These are phyloP conservation scores for Narcine bancroftii DNA, from an alignment of 2,113 vertebrate genomes.

Conservation along the genomic window DNA sequence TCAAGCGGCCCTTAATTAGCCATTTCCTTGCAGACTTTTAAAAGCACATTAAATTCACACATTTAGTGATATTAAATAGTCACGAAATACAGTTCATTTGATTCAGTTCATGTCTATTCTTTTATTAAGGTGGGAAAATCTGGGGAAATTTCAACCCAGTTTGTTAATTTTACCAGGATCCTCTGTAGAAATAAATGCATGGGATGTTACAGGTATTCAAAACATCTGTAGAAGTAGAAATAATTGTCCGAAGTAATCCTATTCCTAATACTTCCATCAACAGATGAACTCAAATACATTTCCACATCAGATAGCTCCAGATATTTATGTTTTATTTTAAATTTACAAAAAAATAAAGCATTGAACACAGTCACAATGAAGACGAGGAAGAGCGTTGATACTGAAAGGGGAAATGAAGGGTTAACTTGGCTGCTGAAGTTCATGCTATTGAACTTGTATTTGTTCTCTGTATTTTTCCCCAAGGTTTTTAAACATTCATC, in stretches of 20 bases:
- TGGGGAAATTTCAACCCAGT: neutral
- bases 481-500: too few relatives aligned
- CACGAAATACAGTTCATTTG: neutral
- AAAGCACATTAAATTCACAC: neutral
- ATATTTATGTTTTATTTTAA: neutral
- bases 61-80: neutral
- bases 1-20: neutral
- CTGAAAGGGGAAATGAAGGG: too few relatives aligned
- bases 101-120: neutral
- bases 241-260: neutral
- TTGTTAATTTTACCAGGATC: neutral
- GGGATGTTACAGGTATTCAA: neutral
- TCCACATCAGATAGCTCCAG: neutral
- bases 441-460: too few relatives aligned
- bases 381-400: neutral
- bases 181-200: neutral
- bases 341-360: neutral
- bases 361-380: neutral
- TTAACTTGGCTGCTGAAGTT: too few relatives aligned
- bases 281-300: neutral
- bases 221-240: neutral
- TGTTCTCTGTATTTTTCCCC: too few relatives aligned
- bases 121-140: neutral
- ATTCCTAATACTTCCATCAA: neutral
- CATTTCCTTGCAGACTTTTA: neutral